Evolutionary conservation across 2,113 vertebrate genomes (phyloP).

Genomic region (Lophotis ruficrista): DNA sequence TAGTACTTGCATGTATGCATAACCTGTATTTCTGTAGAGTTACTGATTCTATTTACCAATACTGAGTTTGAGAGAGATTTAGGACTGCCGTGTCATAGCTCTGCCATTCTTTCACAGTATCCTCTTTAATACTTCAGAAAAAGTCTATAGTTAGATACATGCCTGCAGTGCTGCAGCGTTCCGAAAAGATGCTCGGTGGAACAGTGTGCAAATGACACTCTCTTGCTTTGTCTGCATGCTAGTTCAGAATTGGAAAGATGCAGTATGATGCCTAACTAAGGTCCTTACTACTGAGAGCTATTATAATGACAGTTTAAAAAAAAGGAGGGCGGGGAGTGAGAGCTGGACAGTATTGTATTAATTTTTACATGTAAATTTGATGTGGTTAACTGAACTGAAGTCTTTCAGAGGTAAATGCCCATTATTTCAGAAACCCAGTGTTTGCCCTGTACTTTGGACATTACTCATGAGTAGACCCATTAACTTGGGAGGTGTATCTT

Average conservation of each 20-base stretch:
- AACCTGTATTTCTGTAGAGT: background rate
- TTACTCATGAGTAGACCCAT: background rate
- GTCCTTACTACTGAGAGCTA: background rate
- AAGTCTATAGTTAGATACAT: background rate
- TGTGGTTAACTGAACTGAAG: background rate
- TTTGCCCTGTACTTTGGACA: background rate
- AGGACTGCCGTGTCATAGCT: background rate
- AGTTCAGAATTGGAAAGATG: background rate
- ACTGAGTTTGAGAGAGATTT: background rate
- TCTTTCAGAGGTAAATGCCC: background rate
- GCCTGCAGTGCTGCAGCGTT: background rate
- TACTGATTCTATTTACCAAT: background rate
- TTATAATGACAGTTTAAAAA: background rate
- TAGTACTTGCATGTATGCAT: background rate
- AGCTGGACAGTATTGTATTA: background rate
- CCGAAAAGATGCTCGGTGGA: background rate
- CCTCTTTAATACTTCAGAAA: background rate
- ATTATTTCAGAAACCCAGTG: background rate
- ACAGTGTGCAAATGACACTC: background rate
- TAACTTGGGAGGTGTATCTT: background rate
- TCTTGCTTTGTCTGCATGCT: background rate
- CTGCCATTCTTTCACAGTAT: background rate
- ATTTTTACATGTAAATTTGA: background rate
- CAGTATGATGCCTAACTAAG: background rate
- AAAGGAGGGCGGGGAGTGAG: background rate